phyloP scores from a whole-genome alignment of 2,797 vertebrate species.

The Chelonia mydas region DNA sequence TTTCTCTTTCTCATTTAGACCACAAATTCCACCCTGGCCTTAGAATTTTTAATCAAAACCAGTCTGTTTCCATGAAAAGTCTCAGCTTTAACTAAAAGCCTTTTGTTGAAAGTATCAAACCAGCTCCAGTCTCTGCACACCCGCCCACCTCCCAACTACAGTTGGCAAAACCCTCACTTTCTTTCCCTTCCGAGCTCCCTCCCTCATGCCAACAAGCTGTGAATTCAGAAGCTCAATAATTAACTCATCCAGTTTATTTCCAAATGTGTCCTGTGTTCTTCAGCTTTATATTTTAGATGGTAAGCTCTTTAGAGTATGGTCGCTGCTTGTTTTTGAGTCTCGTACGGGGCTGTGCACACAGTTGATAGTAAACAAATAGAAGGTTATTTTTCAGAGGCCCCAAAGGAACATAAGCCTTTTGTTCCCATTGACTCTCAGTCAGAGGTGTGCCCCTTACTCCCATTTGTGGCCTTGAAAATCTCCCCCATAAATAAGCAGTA shows the following conservation, averaged over 20 bases:
- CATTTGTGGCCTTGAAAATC: not conserved
- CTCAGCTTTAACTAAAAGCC: too few species aligned
- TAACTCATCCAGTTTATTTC: not conserved
- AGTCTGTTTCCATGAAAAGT: too few species aligned
- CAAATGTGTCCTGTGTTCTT: rapidly evolving
- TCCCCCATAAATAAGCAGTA: not conserved
- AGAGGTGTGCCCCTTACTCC: not conserved
- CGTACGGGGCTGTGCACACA: rapidly evolving
- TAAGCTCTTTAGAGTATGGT: not conserved
- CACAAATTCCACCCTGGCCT: too few species aligned
- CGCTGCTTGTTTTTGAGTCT: not conserved
- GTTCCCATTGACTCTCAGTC: not conserved
- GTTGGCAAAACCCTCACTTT: too few species aligned
- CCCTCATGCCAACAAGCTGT: not conserved
- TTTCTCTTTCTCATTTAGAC: too few species aligned
- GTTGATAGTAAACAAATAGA: not conserved
- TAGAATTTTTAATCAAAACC: too few species aligned
- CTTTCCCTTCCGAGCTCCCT: not conserved
- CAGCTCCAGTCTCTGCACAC: too few species aligned
- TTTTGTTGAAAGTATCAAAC: too few species aligned
- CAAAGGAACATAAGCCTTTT: not conserved
- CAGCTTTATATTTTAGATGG: not conserved
- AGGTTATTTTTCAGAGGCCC: not conserved
- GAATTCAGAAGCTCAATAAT: not conserved
- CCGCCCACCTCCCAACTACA: too few species aligned